These are phyloP conservation scores for Oostethus manadensis DNA, from an alignment of 2,113 vertebrate species.

Conservation along the genomic window DNA sequence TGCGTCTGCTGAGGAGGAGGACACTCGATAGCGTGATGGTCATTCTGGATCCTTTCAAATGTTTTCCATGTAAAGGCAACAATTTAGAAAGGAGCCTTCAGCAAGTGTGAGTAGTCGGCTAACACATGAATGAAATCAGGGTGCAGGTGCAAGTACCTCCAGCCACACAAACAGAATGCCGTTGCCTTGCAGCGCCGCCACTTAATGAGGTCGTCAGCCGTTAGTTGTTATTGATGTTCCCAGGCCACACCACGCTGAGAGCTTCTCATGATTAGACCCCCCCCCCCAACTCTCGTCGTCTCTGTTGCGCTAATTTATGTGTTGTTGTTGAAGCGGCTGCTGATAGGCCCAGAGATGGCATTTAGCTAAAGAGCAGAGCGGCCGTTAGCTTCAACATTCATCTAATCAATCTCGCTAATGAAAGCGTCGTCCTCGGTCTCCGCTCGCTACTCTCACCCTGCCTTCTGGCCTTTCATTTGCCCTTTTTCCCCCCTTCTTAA, in stretches of 20 bases:
- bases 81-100: slow-evolving; percentile 63
- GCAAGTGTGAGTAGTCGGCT: slow-evolving; percentile 46
- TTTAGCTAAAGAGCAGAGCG: slow-evolving; percentile 74
- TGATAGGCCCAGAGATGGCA: slow-evolving; percentile 72
- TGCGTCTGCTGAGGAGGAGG: slow-evolving; percentile 41
- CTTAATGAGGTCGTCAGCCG: slow-evolving; percentile 38
- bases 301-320: slow-evolving; percentile 56
- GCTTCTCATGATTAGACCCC: slow-evolving; percentile 10
- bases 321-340: slow-evolving; percentile 58
- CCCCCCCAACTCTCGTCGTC: slow-evolving; percentile 2
- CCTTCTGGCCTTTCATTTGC: slow-evolving; percentile 48
- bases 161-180: slow-evolving; percentile 3
- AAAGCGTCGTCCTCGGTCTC: slow-evolving; percentile 57
- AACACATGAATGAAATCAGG: slow-evolving; percentile 21
- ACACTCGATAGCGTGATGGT: slow-evolving; percentile 24
- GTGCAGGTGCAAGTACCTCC: slow-evolving; percentile 15
- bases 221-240: slow-evolving; percentile 22
- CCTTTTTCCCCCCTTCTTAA: slow-evolving; percentile 6
- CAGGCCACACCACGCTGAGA: slow-evolving; percentile 20
- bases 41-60: slow-evolving; percentile 74
- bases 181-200: slow-evolving; percentile 26
- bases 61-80: slow-evolving; percentile 70
- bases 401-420: slow-evolving; percentile 75
- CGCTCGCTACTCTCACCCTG: slow-evolving; percentile 23
- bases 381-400: slow-evolving; percentile 70